These are phyloP conservation scores for Takifugu bimaculatus DNA, from an alignment of 2,113 vertebrate species.

Conservation along the genomic window DNA sequence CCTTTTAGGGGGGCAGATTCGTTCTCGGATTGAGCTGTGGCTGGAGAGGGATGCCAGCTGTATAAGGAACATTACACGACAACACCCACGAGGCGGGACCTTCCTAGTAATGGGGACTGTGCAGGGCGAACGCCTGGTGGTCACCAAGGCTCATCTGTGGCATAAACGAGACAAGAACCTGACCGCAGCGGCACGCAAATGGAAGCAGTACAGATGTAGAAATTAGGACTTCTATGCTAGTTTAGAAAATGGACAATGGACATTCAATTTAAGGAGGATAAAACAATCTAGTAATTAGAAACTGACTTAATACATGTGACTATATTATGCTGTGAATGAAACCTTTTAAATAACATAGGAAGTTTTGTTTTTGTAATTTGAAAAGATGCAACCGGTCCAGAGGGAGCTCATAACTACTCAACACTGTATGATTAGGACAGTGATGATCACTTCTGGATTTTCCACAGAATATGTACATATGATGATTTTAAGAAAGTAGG, in stretches of 20 bases:
- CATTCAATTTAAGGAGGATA: background rate
- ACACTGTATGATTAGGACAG: background rate
- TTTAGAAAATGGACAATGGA: background rate
- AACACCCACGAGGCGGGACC: slow-evolving; percentile 67
- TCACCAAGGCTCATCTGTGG: slow-evolving; percentile 80
- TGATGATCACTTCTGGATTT: slow-evolving; percentile 3
- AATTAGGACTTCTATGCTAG: slow-evolving; percentile 37
- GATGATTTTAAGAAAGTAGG: too few relatives aligned
- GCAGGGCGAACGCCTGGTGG: slow-evolving; percentile 74
- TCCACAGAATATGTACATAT: slow-evolving; percentile 43
- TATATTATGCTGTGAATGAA: slow-evolving; percentile 14
- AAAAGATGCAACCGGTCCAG: slow-evolving; percentile 2
- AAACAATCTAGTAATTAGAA: slow-evolving; percentile 1
- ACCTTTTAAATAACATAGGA: background rate
- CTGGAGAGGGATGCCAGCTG: slow-evolving; percentile 82
- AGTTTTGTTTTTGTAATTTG: background rate
- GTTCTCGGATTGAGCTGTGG: slow-evolving; percentile 73
- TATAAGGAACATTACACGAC: slow-evolving; percentile 78
- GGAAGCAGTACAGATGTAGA: slow-evolving; percentile 78
- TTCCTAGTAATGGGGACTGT: slow-evolving; percentile 77
- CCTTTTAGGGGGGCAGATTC: slow-evolving; percentile 72
- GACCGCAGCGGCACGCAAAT: slow-evolving; percentile 71
- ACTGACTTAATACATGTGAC: background rate
- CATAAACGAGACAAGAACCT: slow-evolving; percentile 78
- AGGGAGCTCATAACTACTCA: slow-evolving; percentile 5